Base-by-base conservation (phyloP, 2,888 invertebrate species). In the Harpalus rubripes region DNA sequence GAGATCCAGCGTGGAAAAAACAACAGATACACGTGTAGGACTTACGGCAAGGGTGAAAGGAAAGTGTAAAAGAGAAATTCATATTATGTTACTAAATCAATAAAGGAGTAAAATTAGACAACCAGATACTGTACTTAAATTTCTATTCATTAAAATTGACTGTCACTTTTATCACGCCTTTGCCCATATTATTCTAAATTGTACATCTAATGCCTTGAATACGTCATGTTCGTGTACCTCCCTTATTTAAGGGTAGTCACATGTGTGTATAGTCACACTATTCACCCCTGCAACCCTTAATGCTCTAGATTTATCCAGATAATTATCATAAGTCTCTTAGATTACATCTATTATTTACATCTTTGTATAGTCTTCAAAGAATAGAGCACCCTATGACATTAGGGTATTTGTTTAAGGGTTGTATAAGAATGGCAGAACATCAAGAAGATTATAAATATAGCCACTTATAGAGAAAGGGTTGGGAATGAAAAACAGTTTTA, bases 341-440 rank as follows among this genome's bases (percentile, higher is more conserved):
- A 83, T 83, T 83, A 83, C 83, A 83, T 83, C 83, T 61, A 83
- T 83, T 83, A 83, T 83, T 83, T 83, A 83, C 83, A 83, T 76
- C 83, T 83, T 78, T 83, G 72, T 83, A 68, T 68, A 52, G 44
- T 52, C 44, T 52, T 52, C 44, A 52, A 52, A 52, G 44, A 12
- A 52, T 52, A 16, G 32, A 59, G 79, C 0, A n/a, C 10, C 65
- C 18, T 18, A 39, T 41, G 12, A 32, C 56, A n/a, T 12, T 10
- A 56, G 59, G 59, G 15, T 15, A 59, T 59, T 59, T 59, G 15
- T 59, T 3, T 59, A 59, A 59, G 59, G 18, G 44, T 52, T 52
- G 59, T 1, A 15, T 7, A 59, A 16, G n/a, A 16, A 56, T 56
- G 3, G 4, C 59, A 16, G 18, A 0, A 52, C 32, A 32, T 32